Percentiles rank a stretch among this genome's conserved stretches.
Evolutionary conservation across 2,888 invertebrate species (phyloP).

Genomic region (Petrolisthes manimaculis): DNA sequence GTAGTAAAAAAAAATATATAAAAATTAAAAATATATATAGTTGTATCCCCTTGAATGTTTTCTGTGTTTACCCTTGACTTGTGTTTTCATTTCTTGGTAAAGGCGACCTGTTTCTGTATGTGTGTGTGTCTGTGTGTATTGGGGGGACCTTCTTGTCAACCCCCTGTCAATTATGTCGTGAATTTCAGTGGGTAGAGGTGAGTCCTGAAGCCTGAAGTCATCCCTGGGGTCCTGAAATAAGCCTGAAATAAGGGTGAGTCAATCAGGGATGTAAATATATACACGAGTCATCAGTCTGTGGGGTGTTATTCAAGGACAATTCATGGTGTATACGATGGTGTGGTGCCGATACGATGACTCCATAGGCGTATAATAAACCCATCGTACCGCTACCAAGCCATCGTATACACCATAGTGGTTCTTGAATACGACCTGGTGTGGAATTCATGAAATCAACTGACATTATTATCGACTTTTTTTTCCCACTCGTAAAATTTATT

Average conservation of each 20-base stretch:
- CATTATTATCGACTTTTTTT: not conserved
- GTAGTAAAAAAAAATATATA: not conserved
- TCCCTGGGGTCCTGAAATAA: not conserved
- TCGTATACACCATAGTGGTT: too few relatives aligned
- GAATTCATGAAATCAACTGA: not conserved
- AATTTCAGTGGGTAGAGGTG: not conserved
- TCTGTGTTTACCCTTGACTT: not conserved
- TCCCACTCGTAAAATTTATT: not conserved
- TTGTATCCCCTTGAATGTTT: not conserved
- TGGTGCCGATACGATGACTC: too few relatives aligned
- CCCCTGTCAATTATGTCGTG: slow-evolving; percentile 18
- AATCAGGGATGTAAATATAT: not conserved
- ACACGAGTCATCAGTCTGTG: not conserved
- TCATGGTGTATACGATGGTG: too few relatives aligned
- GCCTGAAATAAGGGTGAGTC: not conserved
- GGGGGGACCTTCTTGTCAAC: not conserved
- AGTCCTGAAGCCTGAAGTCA: not conserved
- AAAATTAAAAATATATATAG: not conserved
- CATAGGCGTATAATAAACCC: too few relatives aligned
- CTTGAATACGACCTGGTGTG: not conserved
- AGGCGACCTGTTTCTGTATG: not conserved
- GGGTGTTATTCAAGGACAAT: too few relatives aligned
- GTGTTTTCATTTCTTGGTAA: not conserved
- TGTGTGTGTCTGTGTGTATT: not conserved
- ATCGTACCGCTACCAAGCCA: too few relatives aligned